Percentiles rank a stretch among this genome's conserved stretches.
Evolutionary conservation across 2,797 vertebrate genomes (phyloP).

Genomic region (Onychomys torridus): DNA sequence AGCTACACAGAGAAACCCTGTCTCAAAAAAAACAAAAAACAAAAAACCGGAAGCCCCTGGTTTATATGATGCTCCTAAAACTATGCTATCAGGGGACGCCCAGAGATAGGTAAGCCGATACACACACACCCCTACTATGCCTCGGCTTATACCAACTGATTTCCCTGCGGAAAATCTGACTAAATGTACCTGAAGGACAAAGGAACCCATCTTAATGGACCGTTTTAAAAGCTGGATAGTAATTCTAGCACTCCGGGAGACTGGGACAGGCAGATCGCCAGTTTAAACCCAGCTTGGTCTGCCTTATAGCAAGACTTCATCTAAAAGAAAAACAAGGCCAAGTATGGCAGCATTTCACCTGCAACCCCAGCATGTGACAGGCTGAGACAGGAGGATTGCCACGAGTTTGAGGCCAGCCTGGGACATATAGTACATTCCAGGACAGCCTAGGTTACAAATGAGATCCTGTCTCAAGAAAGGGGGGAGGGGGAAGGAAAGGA

Average conservation of each 20-base stretch:
- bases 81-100: not conserved
- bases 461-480: not conserved
- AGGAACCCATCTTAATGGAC: not conserved
- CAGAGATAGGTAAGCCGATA: not conserved
- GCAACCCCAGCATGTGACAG: not conserved
- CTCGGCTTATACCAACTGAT: not conserved
- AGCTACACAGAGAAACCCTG: too few relatives aligned
- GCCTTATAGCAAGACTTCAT: not conserved
- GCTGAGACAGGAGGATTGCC: not conserved
- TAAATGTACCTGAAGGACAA: not conserved
- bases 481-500: accelerated
- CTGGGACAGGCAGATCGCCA: not conserved
- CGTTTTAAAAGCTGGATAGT: not conserved
- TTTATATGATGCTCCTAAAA: not conserved
- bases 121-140: accelerated
- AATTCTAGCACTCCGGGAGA: not conserved
- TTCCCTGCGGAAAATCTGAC: not conserved
- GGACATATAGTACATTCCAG: not conserved
- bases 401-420: not conserved
- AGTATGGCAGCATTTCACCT: not conserved
- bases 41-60: not conserved
- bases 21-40: too few relatives aligned
- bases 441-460: not conserved
- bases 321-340: not conserved
- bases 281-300: not conserved